These are phyloP conservation scores for Leguminivora glycinivorella DNA, from an alignment of 1,140 invertebrate genomes.

Conservation along the genomic window DNA sequence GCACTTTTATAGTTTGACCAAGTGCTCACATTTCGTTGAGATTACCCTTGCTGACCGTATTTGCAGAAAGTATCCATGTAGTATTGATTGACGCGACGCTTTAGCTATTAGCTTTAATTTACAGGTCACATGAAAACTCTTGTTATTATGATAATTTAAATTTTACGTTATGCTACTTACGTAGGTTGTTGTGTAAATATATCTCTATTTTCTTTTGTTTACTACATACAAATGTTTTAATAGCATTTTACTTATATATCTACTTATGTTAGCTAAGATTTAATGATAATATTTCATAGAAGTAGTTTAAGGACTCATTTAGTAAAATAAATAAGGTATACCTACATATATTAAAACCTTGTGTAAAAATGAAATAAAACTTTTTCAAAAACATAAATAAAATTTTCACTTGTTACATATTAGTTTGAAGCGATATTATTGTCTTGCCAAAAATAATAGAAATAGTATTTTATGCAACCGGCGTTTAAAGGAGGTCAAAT, in stretches of 20 bases:
- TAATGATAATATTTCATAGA: conserved; percentile 34
- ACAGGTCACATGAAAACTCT: conserved; percentile 52
- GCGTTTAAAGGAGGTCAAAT: too few species aligned
- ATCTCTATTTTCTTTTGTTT: conserved; percentile 52
- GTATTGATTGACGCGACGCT: conserved; percentile 41
- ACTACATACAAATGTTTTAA: conserved; percentile 50
- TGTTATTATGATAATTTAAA: conserved; percentile 63
- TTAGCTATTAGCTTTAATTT: conserved; percentile 61
- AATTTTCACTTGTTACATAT: too few species aligned
- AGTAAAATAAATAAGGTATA: conserved; percentile 50
- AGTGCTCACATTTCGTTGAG: conserved; percentile 2
- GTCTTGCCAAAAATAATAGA: too few species aligned
- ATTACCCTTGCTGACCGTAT: conserved; percentile 13
- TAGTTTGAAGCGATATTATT: too few species aligned
- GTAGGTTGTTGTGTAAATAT: conserved; percentile 72
- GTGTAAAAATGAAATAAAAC: conserved; percentile 73
- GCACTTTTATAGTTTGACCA: conserved; percentile 19
- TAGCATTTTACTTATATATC: conserved; percentile 48
- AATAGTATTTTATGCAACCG: too few species aligned
- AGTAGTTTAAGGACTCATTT: conserved; percentile 36
- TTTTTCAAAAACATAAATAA: conserved; percentile 50
- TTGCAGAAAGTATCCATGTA: conserved; percentile 11
- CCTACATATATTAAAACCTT: conserved; percentile 61
- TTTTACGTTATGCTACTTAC: conserved; percentile 59
- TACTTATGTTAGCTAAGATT: conserved; percentile 39